Evolutionary conservation across 2,113 vertebrate genomes (phyloP).

Genomic region (Mesitornis unicolor): DNA sequence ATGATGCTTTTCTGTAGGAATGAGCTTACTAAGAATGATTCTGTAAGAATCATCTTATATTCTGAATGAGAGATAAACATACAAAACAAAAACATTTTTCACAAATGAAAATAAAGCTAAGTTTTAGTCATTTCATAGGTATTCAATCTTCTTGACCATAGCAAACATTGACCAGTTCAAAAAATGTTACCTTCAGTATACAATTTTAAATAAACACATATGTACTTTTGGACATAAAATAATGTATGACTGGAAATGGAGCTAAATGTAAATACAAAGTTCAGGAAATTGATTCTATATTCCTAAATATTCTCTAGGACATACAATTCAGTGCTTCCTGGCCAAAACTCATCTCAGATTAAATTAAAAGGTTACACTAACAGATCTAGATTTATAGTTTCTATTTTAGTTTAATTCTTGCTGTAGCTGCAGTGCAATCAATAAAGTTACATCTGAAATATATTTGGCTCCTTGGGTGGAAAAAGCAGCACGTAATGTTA

Average conservation of each 20-base stretch:
- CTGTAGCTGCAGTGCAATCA: constrained; percentile 5
- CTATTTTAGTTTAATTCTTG: constrained; percentile 3
- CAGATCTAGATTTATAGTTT: not conserved
- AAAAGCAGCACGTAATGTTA: not conserved
- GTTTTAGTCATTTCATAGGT: not conserved
- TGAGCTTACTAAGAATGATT: not conserved
- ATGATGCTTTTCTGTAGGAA: not conserved
- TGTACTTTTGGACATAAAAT: not conserved
- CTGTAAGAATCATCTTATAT: not conserved
- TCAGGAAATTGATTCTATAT: not conserved
- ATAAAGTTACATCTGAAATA: constrained; percentile 40
- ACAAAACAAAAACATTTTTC: not conserved
- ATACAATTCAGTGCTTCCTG: not conserved
- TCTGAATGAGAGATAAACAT: not conserved
- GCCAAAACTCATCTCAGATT: not conserved
- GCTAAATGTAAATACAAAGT: not conserved
- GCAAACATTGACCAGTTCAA: not conserved
- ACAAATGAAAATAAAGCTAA: not conserved
- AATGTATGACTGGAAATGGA: not conserved
- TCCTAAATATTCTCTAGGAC: not conserved
- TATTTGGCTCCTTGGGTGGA: not conserved
- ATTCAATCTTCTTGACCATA: not conserved
- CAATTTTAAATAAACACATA: not conserved
- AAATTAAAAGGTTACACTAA: not conserved
- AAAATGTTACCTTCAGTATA: not conserved